Evolutionary conservation across 2,113 vertebrate genomes (phyloP), one percentile per base, ranked within the genome.

Genomic region (Campylorhamphus procurvoides): DNA sequence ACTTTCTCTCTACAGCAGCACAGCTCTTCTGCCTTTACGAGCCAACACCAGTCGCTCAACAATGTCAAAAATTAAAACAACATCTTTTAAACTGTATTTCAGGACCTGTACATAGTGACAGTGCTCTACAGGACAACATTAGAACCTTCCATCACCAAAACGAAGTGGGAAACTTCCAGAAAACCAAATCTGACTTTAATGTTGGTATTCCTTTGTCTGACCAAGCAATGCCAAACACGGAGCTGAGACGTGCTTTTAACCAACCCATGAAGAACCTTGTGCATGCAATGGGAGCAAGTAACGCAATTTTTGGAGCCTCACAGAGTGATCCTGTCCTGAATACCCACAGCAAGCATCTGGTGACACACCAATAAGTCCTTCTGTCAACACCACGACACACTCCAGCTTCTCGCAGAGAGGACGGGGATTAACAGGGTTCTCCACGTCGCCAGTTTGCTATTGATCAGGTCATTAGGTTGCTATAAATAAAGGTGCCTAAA

Each of bases 211-310:
- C 79, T 27, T 12, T 28, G 28, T 5, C 46, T 19, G 63, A 59
- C 33, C 10, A 7, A 42, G 53, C 18, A 53, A 33, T 0, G 2
- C 33, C 59, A 17, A 35, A 39, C 71, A 29, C 0, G 5, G 2
- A 29, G 18, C 42, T 0, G 3, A 79, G 59, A 16, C 11, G 24
- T 23, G 44, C 27, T 63, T 72, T 68, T 40, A 56, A 62, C 14
- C n/a, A 33, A n/a, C 17, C 25, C 60, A 13, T 0, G 0, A 28
- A n/a, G 35, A 12, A 81, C 44, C 35, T 46, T n/a, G 18, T 24
- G 46, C 0, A 1, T 1, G 40, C 33, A 60, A 28, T 1, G 16
- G 40, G 10, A 66, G 28, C 27, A 20, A 35, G 44, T 14, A 31
- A 67, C 35, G 63, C 53, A 39, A 20, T 4, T 16, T 46, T 7